A percentile compares a stretch with the other conserved stretches of the same genome.
These are phyloP conservation scores for Podarcis muralis DNA, from an alignment of 2,113 vertebrate species.

Conservation along the genomic window DNA sequence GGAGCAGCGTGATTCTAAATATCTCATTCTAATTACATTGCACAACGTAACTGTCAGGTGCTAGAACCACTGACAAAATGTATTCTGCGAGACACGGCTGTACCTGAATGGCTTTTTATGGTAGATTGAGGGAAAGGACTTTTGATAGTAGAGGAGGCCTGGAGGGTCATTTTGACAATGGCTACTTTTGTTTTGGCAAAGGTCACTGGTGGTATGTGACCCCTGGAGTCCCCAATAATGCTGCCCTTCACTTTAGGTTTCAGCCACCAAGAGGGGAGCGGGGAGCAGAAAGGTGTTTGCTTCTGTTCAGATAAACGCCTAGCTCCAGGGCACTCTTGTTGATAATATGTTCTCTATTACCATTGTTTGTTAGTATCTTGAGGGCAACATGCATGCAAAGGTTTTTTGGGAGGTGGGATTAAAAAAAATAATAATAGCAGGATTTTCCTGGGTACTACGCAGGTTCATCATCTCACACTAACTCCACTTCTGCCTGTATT, in stretches of 20 bases:
- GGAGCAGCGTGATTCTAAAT: too few relatives aligned
- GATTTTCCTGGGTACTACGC: neutral
- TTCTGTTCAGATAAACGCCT: neutral
- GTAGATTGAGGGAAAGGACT: too few relatives aligned
- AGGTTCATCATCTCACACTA: neutral
- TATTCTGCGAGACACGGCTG: neutral
- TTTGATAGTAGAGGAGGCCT: too few relatives aligned
- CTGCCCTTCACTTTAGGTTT: neutral
- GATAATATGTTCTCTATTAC: neutral
- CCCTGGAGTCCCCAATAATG: neutral
- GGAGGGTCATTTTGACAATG: too few relatives aligned
- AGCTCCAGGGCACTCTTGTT: neutral
- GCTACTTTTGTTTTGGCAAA: too few relatives aligned
- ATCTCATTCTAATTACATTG: neutral
- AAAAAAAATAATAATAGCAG: too few relatives aligned
- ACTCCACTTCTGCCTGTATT: neutral
- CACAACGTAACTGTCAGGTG: neutral
- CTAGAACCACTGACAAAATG: neutral
- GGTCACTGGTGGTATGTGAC: too few relatives aligned
- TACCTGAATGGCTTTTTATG: neutral
- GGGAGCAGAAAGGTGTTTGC: neutral
- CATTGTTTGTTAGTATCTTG: neutral
- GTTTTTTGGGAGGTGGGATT: neutral
- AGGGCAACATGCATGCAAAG: neutral
- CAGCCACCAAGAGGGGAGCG: accelerated